Percentiles rank a stretch among this genome's conserved stretches.
These are phyloP conservation scores for Helicoverpa assulta DNA, from an alignment of 2,888 invertebrate species.

Conservation along the genomic window DNA sequence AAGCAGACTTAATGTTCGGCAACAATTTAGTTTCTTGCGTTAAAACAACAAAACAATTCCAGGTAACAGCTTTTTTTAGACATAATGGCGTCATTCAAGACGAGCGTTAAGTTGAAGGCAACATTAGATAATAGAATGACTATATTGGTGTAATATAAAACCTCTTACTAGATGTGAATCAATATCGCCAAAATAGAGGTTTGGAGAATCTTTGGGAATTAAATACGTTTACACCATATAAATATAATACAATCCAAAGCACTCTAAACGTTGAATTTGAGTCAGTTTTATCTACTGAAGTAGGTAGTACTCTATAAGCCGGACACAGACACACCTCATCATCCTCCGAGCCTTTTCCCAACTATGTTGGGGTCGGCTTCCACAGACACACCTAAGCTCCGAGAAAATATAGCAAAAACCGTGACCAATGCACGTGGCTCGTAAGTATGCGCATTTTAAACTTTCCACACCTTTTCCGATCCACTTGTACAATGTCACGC, in stretches of 20 bases:
- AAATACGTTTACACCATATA: no score
- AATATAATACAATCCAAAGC: no score
- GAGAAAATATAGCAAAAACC: background rate
- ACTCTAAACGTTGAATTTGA: background rate
- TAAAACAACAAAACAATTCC: slow-evolving; percentile 18
- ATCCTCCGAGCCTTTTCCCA: no score
- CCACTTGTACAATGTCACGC: slow-evolving; percentile 52
- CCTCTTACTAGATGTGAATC: background rate
- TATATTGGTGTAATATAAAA: background rate
- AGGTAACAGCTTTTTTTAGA: slow-evolving; percentile 17
- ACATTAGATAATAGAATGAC: background rate
- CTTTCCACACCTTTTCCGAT: slow-evolving; percentile 62
- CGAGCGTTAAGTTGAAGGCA: background rate
- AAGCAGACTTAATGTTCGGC: slow-evolving; percentile 37
- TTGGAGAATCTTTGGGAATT: no score
- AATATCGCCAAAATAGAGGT: background rate
- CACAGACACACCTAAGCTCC: background rate
- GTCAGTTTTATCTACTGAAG: background rate
- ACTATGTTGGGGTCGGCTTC: no score
- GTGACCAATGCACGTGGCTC: slow-evolving; percentile 16
- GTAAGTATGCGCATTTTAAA: slow-evolving; percentile 39
- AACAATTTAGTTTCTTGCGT: slow-evolving; percentile 29
- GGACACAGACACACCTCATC: background rate
- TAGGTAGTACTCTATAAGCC: background rate
- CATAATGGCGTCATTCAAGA: slow-evolving; percentile 2